These are phyloP conservation scores for Plodia interpunctella DNA, from an alignment of 1,140 invertebrate genomes.

Conservation along the genomic window DNA sequence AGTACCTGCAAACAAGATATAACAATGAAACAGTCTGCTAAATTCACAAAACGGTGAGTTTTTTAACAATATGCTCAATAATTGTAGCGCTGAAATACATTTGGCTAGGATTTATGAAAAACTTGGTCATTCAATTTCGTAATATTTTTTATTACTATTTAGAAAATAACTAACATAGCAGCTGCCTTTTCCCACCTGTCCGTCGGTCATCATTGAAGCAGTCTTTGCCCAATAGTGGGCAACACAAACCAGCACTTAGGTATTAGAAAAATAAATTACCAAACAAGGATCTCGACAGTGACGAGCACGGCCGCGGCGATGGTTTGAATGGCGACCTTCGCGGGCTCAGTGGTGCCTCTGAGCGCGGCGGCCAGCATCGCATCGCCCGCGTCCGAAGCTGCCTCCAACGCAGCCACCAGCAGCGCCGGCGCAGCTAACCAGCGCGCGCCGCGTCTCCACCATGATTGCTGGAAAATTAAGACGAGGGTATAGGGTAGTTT, in stretches of 20 bases:
- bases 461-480: constrained; percentile 40
- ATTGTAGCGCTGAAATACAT: no score
- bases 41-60: no score
- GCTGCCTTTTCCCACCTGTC: no score
- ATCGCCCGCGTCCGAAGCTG: constrained; percentile 55
- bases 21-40: neutral
- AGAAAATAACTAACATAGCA: no score
- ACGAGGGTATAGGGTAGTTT: no score
- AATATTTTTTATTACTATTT: no score
- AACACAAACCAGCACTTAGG: no score
- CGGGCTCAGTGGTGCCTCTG: constrained; percentile 40
- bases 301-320: constrained; percentile 45
- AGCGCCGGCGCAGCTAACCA: constrained; percentile 60
- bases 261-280: constrained; percentile 28
- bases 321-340: constrained; percentile 34
- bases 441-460: constrained; percentile 56
- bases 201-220: no score
- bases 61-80: no score
- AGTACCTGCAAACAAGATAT: constrained; percentile 60
- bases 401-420: constrained; percentile 52
- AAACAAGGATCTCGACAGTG: constrained; percentile 60
- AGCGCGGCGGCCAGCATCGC: constrained; percentile 46
- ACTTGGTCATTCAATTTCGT: no score
- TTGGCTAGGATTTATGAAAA: no score
- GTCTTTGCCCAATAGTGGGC: no score